phyloP scores from a whole-genome alignment of 2,888 invertebrate genomes.

The Calameuta filiformis region DNA sequence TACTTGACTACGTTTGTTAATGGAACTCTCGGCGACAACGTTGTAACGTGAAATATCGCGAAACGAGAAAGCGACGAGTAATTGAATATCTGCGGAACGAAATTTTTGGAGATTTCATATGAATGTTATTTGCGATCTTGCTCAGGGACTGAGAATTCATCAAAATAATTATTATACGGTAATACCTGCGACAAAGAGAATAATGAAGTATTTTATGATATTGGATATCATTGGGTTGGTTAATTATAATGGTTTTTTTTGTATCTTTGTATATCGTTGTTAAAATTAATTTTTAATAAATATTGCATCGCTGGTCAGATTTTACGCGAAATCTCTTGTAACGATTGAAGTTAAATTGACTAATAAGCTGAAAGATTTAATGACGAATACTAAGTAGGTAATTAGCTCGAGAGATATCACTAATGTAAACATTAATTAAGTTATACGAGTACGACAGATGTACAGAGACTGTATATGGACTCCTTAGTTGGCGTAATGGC shows the following conservation, averaged over 20 bases:
- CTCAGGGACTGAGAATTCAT: background rate
- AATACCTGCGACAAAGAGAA: background rate
- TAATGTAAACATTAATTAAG: conserved; percentile 42
- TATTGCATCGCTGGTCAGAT: background rate
- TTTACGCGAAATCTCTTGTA: background rate
- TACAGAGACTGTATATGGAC: background rate
- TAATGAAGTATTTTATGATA: background rate
- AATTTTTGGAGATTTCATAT: background rate
- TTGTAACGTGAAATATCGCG: background rate
- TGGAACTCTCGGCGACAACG: background rate
- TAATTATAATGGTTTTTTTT: background rate
- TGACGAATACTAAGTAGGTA: conserved; percentile 31
- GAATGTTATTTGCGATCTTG: background rate
- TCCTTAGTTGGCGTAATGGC: background rate
- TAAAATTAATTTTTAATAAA: background rate
- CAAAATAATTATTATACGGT: background rate
- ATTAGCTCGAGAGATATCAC: conserved; percentile 33
- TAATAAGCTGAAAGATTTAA: conserved; percentile 15
- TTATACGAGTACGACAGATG: conserved; percentile 8
- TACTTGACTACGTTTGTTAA: background rate
- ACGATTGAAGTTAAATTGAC: background rate
- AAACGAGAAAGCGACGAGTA: background rate
- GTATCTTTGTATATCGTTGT: background rate
- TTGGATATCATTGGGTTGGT: background rate
- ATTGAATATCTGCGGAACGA: background rate